Percentiles rank a stretch among this genome's conserved stretches.
Evolutionary conservation across 2,113 vertebrate species (phyloP).

Genomic region (Canis aureus): DNA sequence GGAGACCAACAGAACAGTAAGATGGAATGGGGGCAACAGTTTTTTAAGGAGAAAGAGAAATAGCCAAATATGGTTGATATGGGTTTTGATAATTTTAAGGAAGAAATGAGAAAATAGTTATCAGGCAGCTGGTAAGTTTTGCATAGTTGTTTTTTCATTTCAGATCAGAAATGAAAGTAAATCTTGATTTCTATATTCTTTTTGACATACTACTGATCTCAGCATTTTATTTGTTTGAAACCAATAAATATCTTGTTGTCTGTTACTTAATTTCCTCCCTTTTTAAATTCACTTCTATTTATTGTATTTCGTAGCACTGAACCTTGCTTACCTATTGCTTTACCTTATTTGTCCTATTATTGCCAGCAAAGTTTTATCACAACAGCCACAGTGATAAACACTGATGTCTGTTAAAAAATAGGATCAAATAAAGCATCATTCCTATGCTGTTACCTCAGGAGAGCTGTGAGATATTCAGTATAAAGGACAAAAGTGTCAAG

Average conservation of each 20-base stretch:
- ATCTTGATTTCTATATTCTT: not conserved
- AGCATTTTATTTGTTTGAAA: conserved; percentile 18
- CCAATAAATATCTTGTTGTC: not conserved
- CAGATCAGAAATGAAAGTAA: not conserved
- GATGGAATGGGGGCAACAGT: not conserved
- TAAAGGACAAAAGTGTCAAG: not conserved
- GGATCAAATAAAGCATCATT: not conserved
- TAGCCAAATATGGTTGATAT: not conserved
- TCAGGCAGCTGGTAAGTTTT: not conserved
- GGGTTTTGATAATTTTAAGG: not conserved
- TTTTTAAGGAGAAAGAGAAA: not conserved
- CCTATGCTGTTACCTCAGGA: not conserved
- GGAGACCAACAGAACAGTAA: not conserved
- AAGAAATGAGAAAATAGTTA: not conserved
- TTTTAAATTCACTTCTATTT: not conserved
- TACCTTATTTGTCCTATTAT: not conserved
- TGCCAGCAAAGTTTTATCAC: conserved; percentile 39
- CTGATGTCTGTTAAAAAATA: not conserved
- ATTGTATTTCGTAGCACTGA: not conserved
- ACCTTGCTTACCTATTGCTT: not conserved
- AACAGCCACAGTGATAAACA: conserved; percentile 44
- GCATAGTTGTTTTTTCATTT: not conserved
- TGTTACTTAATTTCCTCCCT: not conserved
- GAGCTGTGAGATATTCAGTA: not conserved
- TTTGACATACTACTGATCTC: not conserved